Percentiles rank a stretch among this genome's conserved stretches.
These are phyloP conservation scores for Dicerorhinus sumatrensis DNA, from an alignment of 2,113 vertebrate species.

Conservation along the genomic window DNA sequence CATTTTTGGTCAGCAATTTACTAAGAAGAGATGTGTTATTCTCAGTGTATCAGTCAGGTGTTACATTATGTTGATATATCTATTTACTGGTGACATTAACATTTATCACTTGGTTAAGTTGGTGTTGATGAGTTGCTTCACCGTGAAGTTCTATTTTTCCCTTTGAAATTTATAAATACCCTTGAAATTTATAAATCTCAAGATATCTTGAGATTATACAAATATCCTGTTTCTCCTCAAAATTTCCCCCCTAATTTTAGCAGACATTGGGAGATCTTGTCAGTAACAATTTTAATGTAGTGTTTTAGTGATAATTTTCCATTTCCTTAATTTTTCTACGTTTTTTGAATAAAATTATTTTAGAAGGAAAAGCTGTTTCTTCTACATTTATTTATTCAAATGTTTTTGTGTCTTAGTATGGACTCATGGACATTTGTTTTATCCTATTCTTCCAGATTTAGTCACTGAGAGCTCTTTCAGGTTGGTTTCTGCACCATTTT, in stretches of 20 bases:
- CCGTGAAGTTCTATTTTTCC: background rate
- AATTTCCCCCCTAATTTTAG: background rate
- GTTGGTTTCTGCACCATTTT: background rate
- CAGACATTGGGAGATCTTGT: background rate
- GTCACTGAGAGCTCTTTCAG: background rate
- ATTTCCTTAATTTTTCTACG: background rate
- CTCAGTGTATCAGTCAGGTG: background rate
- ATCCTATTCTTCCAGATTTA: background rate
- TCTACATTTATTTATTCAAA: background rate
- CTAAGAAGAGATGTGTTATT: background rate
- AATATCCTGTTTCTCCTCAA: background rate
- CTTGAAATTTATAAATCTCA: background rate
- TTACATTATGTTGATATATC: background rate
- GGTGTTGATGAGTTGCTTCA: background rate
- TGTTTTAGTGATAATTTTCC: background rate
- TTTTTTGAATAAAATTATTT: background rate
- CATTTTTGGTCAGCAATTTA: constrained; percentile 20
- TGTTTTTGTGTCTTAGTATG: background rate
- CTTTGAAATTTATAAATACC: background rate
- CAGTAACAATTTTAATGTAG: background rate
- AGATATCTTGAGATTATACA: background rate
- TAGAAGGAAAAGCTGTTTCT: background rate
- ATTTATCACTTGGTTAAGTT: background rate
- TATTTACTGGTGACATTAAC: background rate
- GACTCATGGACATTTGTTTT: background rate